Base-by-base conservation (phyloP, 2,888 invertebrate genomes). In the Tetrapedia diversipes region DNA sequence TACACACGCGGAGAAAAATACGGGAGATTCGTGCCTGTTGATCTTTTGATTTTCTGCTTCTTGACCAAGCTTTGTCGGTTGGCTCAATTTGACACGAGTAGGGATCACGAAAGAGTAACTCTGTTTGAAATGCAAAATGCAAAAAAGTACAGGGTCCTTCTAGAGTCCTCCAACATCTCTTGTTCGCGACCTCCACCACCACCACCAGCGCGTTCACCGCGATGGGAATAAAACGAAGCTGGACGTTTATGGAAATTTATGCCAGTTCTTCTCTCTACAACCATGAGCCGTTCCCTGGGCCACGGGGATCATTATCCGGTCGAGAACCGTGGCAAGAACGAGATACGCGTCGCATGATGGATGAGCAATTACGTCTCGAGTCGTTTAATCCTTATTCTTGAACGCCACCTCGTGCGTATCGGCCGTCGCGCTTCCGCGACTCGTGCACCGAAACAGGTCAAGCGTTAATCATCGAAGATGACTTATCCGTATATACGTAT, bases 191-290 rank as follows among this genome's bases (percentile, higher is more conserved):
- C n/a, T n/a, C n/a, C n/a, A n/a, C n/a, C n/a, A n/a, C n/a, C n/a
- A n/a, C n/a, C n/a, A 16, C 16, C 19, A 2, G 1, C 14, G 8
- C 16, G 16, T 56, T 7, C 22, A 16, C 19, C 4, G 14, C 10
- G 19, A 34, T 22, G 34, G 22, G 22, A 37, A 60, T 27, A 43
- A 43, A 32, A 59, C 29, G n/a, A 19, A 10, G 1, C 11, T 8
- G 29, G 19, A 59, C 22, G 34, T 59, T 59, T 8, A 45, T 59
- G 43, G 43, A 59, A 59, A 59, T 59, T 59, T 59, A 59, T 59
- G 59, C 45, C 45, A 2, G 10, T 56, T 56, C 37, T 37, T 22
- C 22, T 54, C 1, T 14, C 54, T 7, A 4, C 0, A 3, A 0
- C n/a, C 16, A 0, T 19, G 8, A 54, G 7, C n/a, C 53, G 14